Evolutionary conservation across 2,888 invertebrate species (phyloP), one percentile per base, ranked within the genome.

Genomic region (Alloscopus bannaensis): DNA sequence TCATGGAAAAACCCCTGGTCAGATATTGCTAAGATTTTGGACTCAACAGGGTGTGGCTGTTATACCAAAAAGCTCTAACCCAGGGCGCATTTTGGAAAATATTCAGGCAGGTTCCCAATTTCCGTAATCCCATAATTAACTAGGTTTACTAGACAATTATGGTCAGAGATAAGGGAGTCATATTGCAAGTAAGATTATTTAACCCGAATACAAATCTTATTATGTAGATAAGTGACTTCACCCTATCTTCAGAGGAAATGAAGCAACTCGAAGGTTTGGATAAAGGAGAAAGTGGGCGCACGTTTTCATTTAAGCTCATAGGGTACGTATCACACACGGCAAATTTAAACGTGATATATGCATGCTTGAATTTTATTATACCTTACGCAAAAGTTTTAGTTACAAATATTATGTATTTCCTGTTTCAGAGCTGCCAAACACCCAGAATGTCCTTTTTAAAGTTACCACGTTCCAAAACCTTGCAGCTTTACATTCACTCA

Each of bases 61-160:
- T 28, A 95, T 97, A 86, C 96, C 96, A 3, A 97, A 97, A 88
- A 96, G 95, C 87, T 93, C 93, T 1, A 93, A 93, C 88, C 89
- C 92, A 0, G 87, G 89, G 8, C 91, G 96, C 80, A 91, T 97
- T 22, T 90, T 90, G 86, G 91, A 94, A 89, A 97, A 97, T 87
- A 90, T 95, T 50, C 89, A 93, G 75, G 88, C 95, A 45, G 20
- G 29, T 28, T 40, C 2, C n/a, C 24, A 24, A 59, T n/a, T n/a
- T n/a, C n/a, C n/a, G n/a, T n/a, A n/a, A n/a, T n/a, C n/a, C n/a
- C n/a, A n/a, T 26, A n/a, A 18, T 16, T 24, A 16, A 42, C 8
- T n/a, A 45, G 16, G n/a, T 28, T 47, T 45, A 18, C 20, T 13
- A 18, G 4, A 11, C 26, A n/a, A 42, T 42, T 22, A n/a, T n/a